Evolutionary conservation across 2,888 invertebrate genomes (phyloP).

Genomic region (Athalia cordata): DNA sequence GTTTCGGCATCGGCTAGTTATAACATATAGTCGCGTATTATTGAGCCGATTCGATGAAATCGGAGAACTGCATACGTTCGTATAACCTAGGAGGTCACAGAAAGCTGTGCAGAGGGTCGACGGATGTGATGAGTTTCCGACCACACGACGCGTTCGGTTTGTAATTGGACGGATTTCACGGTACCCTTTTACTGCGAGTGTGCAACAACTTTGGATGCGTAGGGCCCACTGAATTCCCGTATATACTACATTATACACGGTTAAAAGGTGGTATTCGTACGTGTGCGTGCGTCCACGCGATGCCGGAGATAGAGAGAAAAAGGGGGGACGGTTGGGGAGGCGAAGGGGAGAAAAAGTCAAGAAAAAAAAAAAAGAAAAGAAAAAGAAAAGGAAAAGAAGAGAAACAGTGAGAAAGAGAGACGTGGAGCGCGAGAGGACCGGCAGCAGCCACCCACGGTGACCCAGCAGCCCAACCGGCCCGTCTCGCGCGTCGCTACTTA

Average conservation of each 20-base stretch:
- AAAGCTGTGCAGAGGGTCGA: slow-evolving; percentile 25
- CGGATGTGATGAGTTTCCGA: slow-evolving; percentile 53
- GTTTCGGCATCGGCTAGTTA: background rate
- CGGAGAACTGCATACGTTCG: background rate
- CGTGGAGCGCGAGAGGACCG: slow-evolving; percentile 43
- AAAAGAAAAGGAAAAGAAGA: slow-evolving; percentile 48
- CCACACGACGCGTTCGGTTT: slow-evolving; percentile 52
- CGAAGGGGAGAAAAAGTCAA: slow-evolving; percentile 45
- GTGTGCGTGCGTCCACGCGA: slow-evolving; percentile 12
- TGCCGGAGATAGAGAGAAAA: slow-evolving; percentile 15
- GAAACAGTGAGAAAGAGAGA: slow-evolving; percentile 9
- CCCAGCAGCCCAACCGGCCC: slow-evolving; percentile 59
- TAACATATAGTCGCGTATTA: slow-evolving; percentile 28
- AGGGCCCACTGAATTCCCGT: slow-evolving; percentile 5
- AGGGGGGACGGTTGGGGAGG: background rate
- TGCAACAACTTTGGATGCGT: slow-evolving; percentile 48
- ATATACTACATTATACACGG: slow-evolving; percentile 45
- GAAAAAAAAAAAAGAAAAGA: slow-evolving; percentile 36
- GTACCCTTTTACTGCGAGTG: slow-evolving; percentile 56
- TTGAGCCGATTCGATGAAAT: slow-evolving; percentile 49
- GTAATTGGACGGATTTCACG: slow-evolving; percentile 63
- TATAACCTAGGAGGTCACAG: no score
- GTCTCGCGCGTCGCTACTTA: slow-evolving; percentile 70
- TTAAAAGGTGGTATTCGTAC: background rate
- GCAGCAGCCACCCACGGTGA: slow-evolving; percentile 61